Percentiles rank a stretch among this genome's conserved stretches.
phyloP scores from a whole-genome alignment of 2,888 invertebrate species.

The Rosalia funebris region DNA sequence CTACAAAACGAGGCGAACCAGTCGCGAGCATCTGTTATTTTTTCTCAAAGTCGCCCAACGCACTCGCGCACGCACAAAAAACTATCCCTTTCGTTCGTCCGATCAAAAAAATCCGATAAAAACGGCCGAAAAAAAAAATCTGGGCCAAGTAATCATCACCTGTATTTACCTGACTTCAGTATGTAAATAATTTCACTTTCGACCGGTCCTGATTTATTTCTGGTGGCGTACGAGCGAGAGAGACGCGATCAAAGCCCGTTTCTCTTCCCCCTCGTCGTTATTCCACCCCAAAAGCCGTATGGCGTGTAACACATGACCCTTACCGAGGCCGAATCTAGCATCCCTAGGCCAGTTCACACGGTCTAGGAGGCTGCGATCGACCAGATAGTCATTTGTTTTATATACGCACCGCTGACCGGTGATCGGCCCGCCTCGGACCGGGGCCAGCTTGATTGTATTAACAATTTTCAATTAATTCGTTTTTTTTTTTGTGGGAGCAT shows the following conservation, averaged over 20 bases:
- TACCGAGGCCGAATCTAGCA: constrained; percentile 40
- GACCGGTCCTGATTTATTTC: constrained; percentile 47
- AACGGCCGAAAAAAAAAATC: constrained; percentile 16
- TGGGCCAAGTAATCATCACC: constrained; percentile 51
- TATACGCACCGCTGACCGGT: constrained; percentile 35
- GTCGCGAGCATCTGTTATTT: constrained; percentile 42
- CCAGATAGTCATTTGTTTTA: constrained; percentile 55
- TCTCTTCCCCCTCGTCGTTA: neutral
- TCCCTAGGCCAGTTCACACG: constrained; percentile 57
- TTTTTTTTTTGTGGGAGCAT: constrained; percentile 13
- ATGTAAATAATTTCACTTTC: constrained; percentile 59
- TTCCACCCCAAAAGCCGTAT: constrained; percentile 32
- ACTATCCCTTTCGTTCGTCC: constrained; percentile 42
- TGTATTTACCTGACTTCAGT: constrained; percentile 56
- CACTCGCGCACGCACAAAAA: constrained; percentile 31
- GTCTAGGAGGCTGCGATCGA: constrained; percentile 52
- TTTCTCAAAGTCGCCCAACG: constrained; percentile 32
- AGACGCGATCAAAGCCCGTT: constrained; percentile 32
- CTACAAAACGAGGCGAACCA: too few species aligned
- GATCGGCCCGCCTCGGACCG: constrained; percentile 33
- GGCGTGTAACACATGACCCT: constrained; percentile 45
- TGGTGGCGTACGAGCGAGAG: constrained; percentile 30
- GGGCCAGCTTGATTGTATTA: constrained; percentile 40
- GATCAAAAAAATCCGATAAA: constrained; percentile 25
- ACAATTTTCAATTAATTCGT: constrained; percentile 43